Conservation (phyloP, 2,113 vertebrate species). For the Cephalopterus ornatus region DNA sequence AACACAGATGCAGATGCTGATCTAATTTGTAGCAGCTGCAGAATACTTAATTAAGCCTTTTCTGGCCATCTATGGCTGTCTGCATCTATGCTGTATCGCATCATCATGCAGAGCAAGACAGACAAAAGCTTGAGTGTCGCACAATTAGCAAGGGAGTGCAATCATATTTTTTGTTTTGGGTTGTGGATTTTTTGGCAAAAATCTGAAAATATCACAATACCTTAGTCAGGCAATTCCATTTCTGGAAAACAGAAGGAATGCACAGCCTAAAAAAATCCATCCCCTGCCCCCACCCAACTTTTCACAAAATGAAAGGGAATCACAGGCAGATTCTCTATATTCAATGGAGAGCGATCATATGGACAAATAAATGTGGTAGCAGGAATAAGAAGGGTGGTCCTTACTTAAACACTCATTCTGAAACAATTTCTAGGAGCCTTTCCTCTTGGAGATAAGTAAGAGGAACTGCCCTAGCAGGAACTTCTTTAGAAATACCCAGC, state of each 20-base stretch:
- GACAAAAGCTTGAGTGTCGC: conserved; percentile 59
- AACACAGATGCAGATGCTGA: conserved; percentile 35
- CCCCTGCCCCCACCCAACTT: not conserved
- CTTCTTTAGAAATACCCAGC: not conserved
- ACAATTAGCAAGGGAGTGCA: conserved; percentile 10
- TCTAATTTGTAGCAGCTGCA: conserved; percentile 45
- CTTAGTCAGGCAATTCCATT: conserved; percentile 39
- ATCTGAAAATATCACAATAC: conserved; percentile 2
- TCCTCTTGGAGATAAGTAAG: not conserved
- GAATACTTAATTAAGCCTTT: conserved; percentile 54
- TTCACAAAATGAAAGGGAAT: conserved; percentile 1
- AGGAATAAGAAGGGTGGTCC: not conserved
- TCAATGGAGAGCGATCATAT: not conserved
- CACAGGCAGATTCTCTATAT: not conserved
- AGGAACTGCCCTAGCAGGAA: not conserved
- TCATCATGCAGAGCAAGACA: not conserved
- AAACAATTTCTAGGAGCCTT: not conserved
- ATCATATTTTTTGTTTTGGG: not conserved
- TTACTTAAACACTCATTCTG: not conserved
- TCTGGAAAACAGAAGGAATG: not conserved
- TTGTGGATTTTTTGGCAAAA: not conserved
- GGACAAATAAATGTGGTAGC: not conserved
- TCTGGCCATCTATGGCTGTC: conserved; percentile 37
- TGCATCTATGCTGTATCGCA: conserved; percentile 8
- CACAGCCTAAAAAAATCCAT: not conserved